Percentiles rank a stretch among this genome's conserved stretches.
These are phyloP conservation scores for Chrysogorgia sp. DNA, from an alignment of 92 coral and sea anemone species.

Conservation along the genomic window DNA sequence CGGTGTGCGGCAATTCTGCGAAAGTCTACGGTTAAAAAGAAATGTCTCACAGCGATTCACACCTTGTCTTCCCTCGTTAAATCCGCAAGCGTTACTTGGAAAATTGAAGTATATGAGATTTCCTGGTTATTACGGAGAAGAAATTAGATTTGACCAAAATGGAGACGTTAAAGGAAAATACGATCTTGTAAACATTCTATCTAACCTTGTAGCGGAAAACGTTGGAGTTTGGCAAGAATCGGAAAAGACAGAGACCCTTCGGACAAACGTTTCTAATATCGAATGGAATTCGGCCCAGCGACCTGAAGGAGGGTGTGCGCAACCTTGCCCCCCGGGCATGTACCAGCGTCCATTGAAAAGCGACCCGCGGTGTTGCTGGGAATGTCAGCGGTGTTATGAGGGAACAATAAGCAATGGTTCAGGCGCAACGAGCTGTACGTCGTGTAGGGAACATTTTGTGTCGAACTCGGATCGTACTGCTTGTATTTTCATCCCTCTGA, in stretches of 20 bases:
- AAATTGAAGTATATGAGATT: slow-evolving; percentile 27
- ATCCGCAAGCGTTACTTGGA: slow-evolving; percentile 4
- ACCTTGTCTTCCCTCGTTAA: slow-evolving; percentile 6
- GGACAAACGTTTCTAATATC: slow-evolving; percentile 15
- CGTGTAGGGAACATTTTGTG: slow-evolving; percentile 53
- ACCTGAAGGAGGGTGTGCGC: slow-evolving; percentile 24
- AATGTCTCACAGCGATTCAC: slow-evolving; percentile 39
- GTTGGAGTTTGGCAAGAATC: slow-evolving; percentile 21
- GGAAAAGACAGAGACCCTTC: not conserved
- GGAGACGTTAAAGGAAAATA: slow-evolving; percentile 66
- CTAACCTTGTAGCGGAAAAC: not conserved
- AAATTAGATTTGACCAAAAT: slow-evolving; percentile 52
- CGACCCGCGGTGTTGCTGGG: slow-evolving; percentile 72
- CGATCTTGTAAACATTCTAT: slow-evolving; percentile 55
- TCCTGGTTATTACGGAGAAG: slow-evolving; percentile 10
- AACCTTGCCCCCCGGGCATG: slow-evolving; percentile 4
- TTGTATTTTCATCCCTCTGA: slow-evolving; percentile 67
- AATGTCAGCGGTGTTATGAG: slow-evolving; percentile 62
- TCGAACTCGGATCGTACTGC: slow-evolving; percentile 59
- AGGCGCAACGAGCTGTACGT: slow-evolving; percentile 58
- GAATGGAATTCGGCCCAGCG: slow-evolving; percentile 38
- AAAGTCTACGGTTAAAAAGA: not conserved
- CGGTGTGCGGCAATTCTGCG: slow-evolving; percentile 56
- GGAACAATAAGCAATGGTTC: slow-evolving; percentile 63
- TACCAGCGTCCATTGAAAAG: not conserved